A percentile compares a stretch with the other conserved stretches of the same genome.
These are phyloP conservation scores for Amphiprion percula DNA, from an alignment of 2,113 vertebrate species.

Conservation along the genomic window DNA sequence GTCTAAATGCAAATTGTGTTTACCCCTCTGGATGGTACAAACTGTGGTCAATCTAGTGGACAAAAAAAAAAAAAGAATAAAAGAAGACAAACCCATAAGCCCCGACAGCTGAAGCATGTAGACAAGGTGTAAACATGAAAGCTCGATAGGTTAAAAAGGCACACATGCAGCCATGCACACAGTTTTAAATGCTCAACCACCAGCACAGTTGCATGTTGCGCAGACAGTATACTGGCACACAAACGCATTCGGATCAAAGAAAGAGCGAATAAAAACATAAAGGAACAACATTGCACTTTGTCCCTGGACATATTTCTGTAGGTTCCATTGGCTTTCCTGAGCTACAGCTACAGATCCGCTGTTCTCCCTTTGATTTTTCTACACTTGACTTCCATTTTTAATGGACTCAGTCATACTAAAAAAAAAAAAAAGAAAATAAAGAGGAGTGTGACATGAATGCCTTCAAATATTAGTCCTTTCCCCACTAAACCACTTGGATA, in stretches of 20 bases:
- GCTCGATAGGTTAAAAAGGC: background rate
- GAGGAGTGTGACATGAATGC: slow-evolving; percentile 16
- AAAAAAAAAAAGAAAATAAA: background rate
- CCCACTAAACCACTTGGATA: slow-evolving; percentile 1
- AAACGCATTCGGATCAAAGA: slow-evolving; percentile 17
- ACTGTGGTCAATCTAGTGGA: slow-evolving; percentile 15
- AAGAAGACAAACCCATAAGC: background rate
- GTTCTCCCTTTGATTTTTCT: slow-evolving; percentile 29
- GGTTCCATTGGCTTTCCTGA: slow-evolving; percentile 59
- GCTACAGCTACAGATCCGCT: slow-evolving; percentile 52
- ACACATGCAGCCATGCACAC: slow-evolving; percentile 31
- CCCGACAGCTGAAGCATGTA: slow-evolving; percentile 16
- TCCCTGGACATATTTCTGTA: slow-evolving; percentile 59
- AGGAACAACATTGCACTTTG: slow-evolving; percentile 76
- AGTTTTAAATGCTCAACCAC: slow-evolving; percentile 36
- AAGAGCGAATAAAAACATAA: background rate
- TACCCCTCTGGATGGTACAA: slow-evolving; percentile 15
- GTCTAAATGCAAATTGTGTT: slow-evolving; percentile 43
- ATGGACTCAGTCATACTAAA: slow-evolving; percentile 15
- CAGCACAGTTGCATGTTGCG: slow-evolving; percentile 29
- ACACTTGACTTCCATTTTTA: slow-evolving; percentile 32
- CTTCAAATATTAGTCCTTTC: slow-evolving; percentile 10
- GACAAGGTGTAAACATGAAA: slow-evolving; percentile 24
- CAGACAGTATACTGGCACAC: slow-evolving; percentile 13
- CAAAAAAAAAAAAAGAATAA: background rate